phyloP scores from a whole-genome alignment of 2,888 invertebrate genomes.

The Apamea crenata region DNA sequence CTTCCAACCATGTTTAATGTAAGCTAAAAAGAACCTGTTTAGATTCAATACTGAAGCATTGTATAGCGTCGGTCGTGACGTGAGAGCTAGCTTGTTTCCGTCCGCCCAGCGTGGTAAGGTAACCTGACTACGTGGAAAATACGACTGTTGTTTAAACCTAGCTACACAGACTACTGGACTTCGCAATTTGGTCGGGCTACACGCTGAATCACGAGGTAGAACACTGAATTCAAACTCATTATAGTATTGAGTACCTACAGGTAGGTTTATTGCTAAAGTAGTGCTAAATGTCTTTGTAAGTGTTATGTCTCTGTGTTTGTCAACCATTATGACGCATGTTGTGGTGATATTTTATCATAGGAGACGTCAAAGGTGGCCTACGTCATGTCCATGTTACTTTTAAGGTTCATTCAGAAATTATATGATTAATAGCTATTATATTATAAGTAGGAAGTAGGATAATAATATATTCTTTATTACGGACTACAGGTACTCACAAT shows the following conservation, averaged over 20 bases:
- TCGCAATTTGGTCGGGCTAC: constrained; percentile 32
- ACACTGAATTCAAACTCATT: constrained; percentile 62
- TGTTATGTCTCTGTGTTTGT: constrained; percentile 24
- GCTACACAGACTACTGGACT: constrained; percentile 26
- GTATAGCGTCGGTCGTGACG: constrained; percentile 74
- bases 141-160: constrained; percentile 39
- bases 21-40: constrained; percentile 73
- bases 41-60: constrained; percentile 72
- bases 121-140: constrained; percentile 52
- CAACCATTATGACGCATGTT: constrained; percentile 18
- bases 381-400: neutral
- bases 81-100: constrained; percentile 72
- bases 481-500: no score
- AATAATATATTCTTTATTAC: no score
- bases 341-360: constrained; percentile 18
- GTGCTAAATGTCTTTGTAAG: constrained; percentile 41
- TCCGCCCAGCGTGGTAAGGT: constrained; percentile 62
- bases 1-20: constrained; percentile 64
- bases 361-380: neutral
- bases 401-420: constrained; percentile 1
- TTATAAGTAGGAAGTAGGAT: no score
- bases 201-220: constrained; percentile 61
- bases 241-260: constrained; percentile 24
- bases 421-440: no score
- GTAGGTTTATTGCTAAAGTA: constrained; percentile 38